These are phyloP conservation scores for Catocala fraxini DNA, from an alignment of 2,888 invertebrate species.

Conservation along the genomic window DNA sequence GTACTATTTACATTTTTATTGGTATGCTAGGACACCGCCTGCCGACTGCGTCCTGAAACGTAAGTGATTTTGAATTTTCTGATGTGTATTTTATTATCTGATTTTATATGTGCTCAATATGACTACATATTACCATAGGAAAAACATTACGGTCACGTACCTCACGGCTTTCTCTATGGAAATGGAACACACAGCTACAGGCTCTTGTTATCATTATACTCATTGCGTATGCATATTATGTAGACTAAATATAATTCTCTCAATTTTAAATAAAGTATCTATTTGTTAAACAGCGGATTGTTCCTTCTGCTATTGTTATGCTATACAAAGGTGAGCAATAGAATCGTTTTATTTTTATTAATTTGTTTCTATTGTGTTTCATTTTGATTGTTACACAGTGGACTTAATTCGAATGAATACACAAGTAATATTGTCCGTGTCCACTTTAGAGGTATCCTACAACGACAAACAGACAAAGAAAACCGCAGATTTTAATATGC, in stretches of 20 bases:
- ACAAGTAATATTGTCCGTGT: slow-evolving; percentile 29
- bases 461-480: slow-evolving; percentile 22
- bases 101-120: slow-evolving; percentile 84
- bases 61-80: slow-evolving; percentile 88
- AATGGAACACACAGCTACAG: slow-evolving; percentile 48
- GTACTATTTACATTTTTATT: slow-evolving; percentile 86
- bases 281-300: slow-evolving; percentile 30
- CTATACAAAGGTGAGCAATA: slow-evolving; percentile 30
- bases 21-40: slow-evolving; percentile 83
- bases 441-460: slow-evolving; percentile 5
- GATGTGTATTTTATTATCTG: slow-evolving; percentile 87
- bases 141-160: slow-evolving; percentile 75
- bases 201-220: slow-evolving; percentile 34
- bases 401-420: slow-evolving; percentile 24
- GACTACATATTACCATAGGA: slow-evolving; percentile 79
- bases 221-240: slow-evolving; percentile 17
- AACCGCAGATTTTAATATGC: slow-evolving; percentile 43
- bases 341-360: slow-evolving; percentile 1
- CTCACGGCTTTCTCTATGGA: slow-evolving; percentile 59
- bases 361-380: slow-evolving; percentile 32
- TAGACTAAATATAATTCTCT: slow-evolving; percentile 2
- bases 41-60: slow-evolving; percentile 79
- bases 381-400: slow-evolving; percentile 3
- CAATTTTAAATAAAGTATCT: slow-evolving; percentile 22
- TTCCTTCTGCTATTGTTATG: slow-evolving; percentile 29